Conservation (phyloP, 2,797 vertebrate species). For the Xerus rutilus region DNA sequence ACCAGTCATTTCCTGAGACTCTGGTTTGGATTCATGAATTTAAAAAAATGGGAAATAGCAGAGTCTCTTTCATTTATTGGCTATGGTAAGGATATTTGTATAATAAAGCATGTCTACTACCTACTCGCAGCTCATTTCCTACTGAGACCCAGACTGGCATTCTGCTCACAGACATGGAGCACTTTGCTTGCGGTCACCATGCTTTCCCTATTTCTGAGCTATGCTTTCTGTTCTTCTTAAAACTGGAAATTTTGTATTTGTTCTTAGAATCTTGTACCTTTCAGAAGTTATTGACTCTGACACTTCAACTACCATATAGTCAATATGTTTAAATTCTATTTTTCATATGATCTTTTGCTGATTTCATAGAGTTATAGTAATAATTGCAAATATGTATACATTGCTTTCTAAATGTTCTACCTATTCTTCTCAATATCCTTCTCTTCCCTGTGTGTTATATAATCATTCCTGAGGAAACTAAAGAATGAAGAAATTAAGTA, state of each 20-base stretch:
- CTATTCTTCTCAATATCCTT: neutral
- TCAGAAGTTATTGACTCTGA: slow-evolving; percentile 34
- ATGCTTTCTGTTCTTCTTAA: neutral
- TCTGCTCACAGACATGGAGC: neutral
- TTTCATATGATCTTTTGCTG: slow-evolving; percentile 9
- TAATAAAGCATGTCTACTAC: neutral
- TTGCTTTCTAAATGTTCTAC: neutral
- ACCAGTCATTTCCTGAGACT: neutral
- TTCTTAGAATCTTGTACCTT: slow-evolving; percentile 27
- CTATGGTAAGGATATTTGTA: neutral
- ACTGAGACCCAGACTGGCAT: neutral
- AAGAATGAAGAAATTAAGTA: neutral
- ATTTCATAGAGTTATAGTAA: slow-evolving; percentile 2
- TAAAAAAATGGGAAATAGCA: slow-evolving; percentile 35
- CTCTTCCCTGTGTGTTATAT: neutral
- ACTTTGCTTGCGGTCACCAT: neutral
- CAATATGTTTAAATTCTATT: neutral
- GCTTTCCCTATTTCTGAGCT: neutral
- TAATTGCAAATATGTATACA: neutral
- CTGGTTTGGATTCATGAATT: slow-evolving; percentile 32
- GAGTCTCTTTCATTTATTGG: neutral
- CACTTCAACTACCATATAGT: neutral
- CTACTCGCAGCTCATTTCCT: slow-evolving; percentile 20
- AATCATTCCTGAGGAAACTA: slow-evolving; percentile 29
- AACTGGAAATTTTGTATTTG: neutral